Base-by-base conservation (phyloP, 2,888 invertebrate species). In the Amphimallon solstitiale region DNA sequence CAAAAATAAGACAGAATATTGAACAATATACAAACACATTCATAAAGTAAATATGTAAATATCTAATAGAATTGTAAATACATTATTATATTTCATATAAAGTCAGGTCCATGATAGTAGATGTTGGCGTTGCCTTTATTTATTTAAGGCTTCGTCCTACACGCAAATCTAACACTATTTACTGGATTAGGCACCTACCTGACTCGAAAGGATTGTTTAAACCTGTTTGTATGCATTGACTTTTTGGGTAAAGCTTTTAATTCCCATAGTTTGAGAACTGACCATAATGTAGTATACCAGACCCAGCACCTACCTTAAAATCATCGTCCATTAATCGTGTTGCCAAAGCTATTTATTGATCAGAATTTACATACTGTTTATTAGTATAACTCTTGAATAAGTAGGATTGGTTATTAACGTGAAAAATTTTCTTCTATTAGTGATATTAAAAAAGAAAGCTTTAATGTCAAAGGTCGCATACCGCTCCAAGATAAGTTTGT, bases 151-250 rank as follows among this genome's bases (percentile, higher is more conserved):
- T 15, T 23, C 12, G 7, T 35, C 34, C 34, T 15, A 51, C 51
- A 35, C 34, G 23, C 51, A 35, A 34, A 15, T 15, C 14, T 5
- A 34, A 35, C 23, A 17, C 51, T 51, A 51, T 51, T 35, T 51
- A 35, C 35, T 12, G 15, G 17, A 51, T 51, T 51, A 51, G 14
- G 14, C 14, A 29, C 29, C 12, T 51, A 51, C 35, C 51, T 51
- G 34, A 35, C 17, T 35, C 34, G 51, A 14, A 29, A 5, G 29
- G 14, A 29, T 51, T 35, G 51, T 51, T 34, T 51, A 17, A 17
- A 35, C 35, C 35, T 35, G 35, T 35, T 34, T 51, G 51, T 35
- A 35, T 51, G 35, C 35, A 51, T 51, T 51, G 51, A 51, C 51
- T 51, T 51, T 51, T 35, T 15, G 51, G 15, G 51, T 17, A 15